These are phyloP conservation scores for Ondatra zibethicus DNA, from an alignment of 2,113 vertebrate species.

Conservation along the genomic window DNA sequence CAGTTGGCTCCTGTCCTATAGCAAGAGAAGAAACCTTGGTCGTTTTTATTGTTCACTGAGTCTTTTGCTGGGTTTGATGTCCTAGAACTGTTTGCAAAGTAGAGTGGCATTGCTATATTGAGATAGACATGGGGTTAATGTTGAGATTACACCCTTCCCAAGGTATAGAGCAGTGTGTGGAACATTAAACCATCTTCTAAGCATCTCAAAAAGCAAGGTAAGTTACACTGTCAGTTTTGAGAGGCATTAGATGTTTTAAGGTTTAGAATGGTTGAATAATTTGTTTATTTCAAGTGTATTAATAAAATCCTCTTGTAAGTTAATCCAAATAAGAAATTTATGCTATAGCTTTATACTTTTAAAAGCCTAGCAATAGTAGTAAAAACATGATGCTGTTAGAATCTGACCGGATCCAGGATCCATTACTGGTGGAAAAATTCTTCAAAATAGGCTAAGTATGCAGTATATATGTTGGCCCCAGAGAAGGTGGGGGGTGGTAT, in stretches of 20 bases:
- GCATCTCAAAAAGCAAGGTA: background rate
- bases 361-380: conserved; percentile 20
- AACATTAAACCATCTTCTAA: background rate
- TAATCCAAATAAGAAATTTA: conserved; percentile 8
- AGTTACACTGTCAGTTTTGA: conserved; percentile 18
- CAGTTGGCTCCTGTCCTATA: background rate
- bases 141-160: conserved; percentile 20
- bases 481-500: background rate
- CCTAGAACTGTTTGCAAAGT: conserved; percentile 19
- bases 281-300: background rate
- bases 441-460: background rate
- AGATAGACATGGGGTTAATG: conserved; percentile 14
- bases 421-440: background rate
- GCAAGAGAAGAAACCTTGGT: conserved; percentile 32
- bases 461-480: background rate
- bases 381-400: background rate
- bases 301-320: conserved; percentile 22
- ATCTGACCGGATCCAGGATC: background rate
- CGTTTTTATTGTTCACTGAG: background rate
- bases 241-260: conserved; percentile 25
- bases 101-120: background rate
- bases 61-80: background rate
- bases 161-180: background rate
- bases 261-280: conserved; percentile 16
- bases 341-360: background rate